These are phyloP conservation scores for Limnothrissa miodon DNA, from an alignment of 2,113 vertebrate species.

Conservation along the genomic window DNA sequence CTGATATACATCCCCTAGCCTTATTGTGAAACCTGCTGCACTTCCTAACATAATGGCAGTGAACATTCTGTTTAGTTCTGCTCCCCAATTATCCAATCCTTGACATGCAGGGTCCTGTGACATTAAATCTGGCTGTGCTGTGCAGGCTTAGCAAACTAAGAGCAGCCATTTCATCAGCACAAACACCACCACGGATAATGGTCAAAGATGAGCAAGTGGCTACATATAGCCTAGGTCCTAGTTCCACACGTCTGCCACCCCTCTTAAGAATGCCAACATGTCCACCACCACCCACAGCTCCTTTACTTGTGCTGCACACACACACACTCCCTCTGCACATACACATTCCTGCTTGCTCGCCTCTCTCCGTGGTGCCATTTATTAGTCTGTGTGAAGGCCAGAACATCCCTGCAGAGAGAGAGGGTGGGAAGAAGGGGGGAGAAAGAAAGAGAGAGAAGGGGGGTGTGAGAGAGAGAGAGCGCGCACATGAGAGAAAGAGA, in stretches of 20 bases:
- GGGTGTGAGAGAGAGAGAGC: neutral
- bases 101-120: neutral
- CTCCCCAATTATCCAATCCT: neutral
- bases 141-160: neutral
- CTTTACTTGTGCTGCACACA: neutral
- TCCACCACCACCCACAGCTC: neutral
- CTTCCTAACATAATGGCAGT: neutral
- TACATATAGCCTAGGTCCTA: neutral
- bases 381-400: slow-evolving; percentile 14
- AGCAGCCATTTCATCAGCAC: neutral
- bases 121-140: neutral
- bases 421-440: neutral
- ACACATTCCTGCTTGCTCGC: neutral
- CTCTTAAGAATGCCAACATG: neutral
- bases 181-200: neutral
- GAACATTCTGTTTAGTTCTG: neutral
- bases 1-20: too few species aligned
- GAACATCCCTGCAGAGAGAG: slow-evolving; percentile 14
- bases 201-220: neutral
- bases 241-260: neutral
- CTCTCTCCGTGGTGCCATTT: slow-evolving; percentile 15
- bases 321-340: neutral
- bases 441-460: neutral
- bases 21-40: neutral
- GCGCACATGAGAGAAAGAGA: neutral